Evolutionary conservation across 1,140 invertebrate genomes (phyloP).

Genomic region (Sycophila sp.): DNA sequence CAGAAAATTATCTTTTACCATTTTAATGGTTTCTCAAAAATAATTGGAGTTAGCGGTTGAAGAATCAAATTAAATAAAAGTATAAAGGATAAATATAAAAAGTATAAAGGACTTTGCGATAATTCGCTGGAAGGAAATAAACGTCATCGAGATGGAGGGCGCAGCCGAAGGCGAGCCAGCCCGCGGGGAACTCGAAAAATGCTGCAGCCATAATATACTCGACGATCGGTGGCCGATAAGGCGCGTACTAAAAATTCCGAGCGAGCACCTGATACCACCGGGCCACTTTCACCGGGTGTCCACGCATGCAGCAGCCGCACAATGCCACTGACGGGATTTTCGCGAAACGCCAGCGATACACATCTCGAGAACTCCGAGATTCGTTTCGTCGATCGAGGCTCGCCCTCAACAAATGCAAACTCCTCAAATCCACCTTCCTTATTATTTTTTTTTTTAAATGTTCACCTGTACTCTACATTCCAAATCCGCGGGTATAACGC

Average conservation of each 20-base stretch:
- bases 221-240: not conserved
- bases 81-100: too few relatives aligned
- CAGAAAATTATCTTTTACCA: too few relatives aligned
- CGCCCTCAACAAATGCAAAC: not conserved
- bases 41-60: too few relatives aligned
- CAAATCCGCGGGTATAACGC: too few relatives aligned
- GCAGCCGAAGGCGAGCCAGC: slow-evolving; percentile 16
- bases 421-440: too few relatives aligned
- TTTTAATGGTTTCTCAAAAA: too few relatives aligned
- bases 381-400: not conserved
- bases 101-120: too few relatives aligned
- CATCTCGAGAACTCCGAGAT: not conserved
- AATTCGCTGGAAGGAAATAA: too few relatives aligned
- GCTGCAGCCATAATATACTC: not conserved
- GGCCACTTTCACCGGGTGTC: not conserved
- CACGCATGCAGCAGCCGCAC: not conserved
- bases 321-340: not conserved
- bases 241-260: not conserved
- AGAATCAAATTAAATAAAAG: too few relatives aligned
- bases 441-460: too few relatives aligned
- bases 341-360: not conserved
- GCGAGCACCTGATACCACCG: not conserved
- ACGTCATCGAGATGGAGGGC: not conserved
- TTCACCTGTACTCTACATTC: too few relatives aligned
- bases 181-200: slow-evolving; percentile 18